Evolutionary conservation across 2,888 invertebrate species (phyloP).

Genomic region (Drosophila conformis): DNA sequence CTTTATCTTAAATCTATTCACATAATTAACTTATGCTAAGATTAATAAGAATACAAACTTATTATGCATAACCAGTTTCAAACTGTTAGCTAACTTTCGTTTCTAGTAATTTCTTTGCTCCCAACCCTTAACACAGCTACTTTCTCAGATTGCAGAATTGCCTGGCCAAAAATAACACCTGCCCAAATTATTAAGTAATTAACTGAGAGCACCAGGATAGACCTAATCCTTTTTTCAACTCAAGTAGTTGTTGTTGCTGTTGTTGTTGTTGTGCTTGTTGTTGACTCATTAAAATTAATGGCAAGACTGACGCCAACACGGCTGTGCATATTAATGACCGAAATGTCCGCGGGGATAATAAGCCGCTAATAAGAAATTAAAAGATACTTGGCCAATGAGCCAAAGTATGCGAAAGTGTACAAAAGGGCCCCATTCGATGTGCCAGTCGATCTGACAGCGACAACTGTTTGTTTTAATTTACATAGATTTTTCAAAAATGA

Average conservation of each 20-base stretch:
- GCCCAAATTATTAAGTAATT: constrained; percentile 79
- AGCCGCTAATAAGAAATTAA: constrained; percentile 80
- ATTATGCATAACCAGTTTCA: background rate
- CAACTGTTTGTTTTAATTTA: constrained; percentile 67
- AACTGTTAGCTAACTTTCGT: background rate
- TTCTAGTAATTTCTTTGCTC: constrained; percentile 14
- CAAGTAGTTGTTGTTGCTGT: constrained; percentile 1
- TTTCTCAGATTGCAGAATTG: constrained; percentile 46
- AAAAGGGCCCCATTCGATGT: constrained; percentile 1
- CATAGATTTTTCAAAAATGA: constrained; percentile 72
- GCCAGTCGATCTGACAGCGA: constrained; percentile 51
- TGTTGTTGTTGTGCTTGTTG: constrained; percentile 25
- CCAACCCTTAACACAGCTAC: background rate
- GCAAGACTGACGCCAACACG: constrained; percentile 49
- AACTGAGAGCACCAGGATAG: constrained; percentile 51
- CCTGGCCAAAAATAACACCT: constrained; percentile 73
- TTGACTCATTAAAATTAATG: constrained; percentile 79
- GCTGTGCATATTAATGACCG: constrained; percentile 75
- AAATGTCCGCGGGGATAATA: constrained; percentile 76
- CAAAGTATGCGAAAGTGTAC: constrained; percentile 3
- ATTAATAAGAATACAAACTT: background rate
- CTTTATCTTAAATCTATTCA: background rate
- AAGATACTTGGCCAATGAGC: constrained; percentile 68
- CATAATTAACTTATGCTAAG: background rate
- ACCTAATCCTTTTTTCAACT: constrained; percentile 60